Percentiles rank a stretch among this genome's conserved stretches.
Conservation (phyloP, 1,140 invertebrate genomes). For the Tetragnatha versicolor region DNA sequence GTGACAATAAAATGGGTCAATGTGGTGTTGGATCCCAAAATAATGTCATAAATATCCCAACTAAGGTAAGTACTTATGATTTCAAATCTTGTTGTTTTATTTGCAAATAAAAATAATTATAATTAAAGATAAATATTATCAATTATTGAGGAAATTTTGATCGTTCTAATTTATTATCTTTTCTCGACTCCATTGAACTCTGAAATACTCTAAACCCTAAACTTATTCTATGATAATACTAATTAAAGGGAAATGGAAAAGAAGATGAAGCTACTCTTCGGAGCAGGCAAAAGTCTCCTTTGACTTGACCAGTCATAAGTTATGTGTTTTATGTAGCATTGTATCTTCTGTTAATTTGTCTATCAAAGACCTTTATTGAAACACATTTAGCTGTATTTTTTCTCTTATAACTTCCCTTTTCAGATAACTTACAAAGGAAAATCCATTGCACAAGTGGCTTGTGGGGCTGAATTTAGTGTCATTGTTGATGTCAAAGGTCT, state of each 20-base stretch:
- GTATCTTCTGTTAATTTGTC: neutral
- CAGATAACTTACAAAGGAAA: conserved; percentile 69
- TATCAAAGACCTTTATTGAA: neutral
- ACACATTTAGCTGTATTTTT: neutral
- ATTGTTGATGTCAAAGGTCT: conserved; percentile 87
- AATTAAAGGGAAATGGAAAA: too few relatives aligned
- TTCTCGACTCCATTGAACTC: too few relatives aligned
- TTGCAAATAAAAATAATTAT: too few relatives aligned
- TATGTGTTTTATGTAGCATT: neutral
- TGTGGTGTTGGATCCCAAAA: conserved; percentile 82
- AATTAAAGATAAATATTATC: too few relatives aligned
- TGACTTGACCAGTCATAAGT: too few relatives aligned
- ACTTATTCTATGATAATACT: too few relatives aligned
- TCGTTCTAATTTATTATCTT: too few relatives aligned
- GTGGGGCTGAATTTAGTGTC: conserved; percentile 90
- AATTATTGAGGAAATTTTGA: too few relatives aligned
- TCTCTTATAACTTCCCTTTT: neutral
- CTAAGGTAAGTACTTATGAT: conserved; percentile 72
- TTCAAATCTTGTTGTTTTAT: conserved; percentile 18
- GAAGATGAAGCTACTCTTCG: too few relatives aligned
- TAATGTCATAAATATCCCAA: conserved; percentile 73
- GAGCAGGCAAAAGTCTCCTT: too few relatives aligned
- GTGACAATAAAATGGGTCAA: conserved; percentile 90
- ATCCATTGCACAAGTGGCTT: conserved; percentile 82
- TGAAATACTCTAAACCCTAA: too few relatives aligned